Conservation (phyloP, 2,888 invertebrate genomes). For the Nemapogon koenigi region DNA sequence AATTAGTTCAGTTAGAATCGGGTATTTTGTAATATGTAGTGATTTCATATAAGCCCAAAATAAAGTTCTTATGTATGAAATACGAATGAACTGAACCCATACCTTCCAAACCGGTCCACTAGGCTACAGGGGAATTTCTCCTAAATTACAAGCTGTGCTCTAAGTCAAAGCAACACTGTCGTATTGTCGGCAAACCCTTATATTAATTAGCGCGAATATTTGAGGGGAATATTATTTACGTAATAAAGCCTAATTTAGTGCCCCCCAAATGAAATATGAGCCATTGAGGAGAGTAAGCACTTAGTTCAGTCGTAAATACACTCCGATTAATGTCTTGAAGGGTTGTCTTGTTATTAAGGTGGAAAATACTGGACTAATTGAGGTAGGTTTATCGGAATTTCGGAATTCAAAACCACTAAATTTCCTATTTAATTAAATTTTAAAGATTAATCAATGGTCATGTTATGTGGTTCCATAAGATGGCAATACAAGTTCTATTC, state of each 20-base stretch:
- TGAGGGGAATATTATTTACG: conserved; percentile 58
- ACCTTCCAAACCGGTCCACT: no score
- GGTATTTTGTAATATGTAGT: no score
- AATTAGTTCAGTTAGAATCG: no score
- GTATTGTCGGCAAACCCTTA: conserved; percentile 39
- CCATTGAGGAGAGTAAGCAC: conserved; percentile 50
- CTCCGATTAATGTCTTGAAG: conserved; percentile 2
- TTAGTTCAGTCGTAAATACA: conserved; percentile 30
- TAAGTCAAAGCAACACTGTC: background rate
- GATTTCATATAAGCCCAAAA: no score
- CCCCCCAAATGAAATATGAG: conserved; percentile 56
- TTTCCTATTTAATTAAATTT: background rate
- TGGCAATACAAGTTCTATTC: no score
- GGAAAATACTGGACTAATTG: background rate
- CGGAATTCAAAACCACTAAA: no score
- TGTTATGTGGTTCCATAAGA: no score
- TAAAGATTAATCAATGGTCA: no score
- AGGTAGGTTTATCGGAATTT: no score
- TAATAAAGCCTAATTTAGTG: conserved; percentile 60
- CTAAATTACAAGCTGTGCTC: background rate
- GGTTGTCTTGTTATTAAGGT: conserved; percentile 7
- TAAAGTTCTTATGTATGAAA: no score
- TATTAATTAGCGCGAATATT: conserved; percentile 60
- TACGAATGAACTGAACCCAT: no score
- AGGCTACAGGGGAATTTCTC: background rate